phyloP scores from a whole-genome alignment of 2,888 invertebrate genomes.

The Danaus chrysippus region DNA sequence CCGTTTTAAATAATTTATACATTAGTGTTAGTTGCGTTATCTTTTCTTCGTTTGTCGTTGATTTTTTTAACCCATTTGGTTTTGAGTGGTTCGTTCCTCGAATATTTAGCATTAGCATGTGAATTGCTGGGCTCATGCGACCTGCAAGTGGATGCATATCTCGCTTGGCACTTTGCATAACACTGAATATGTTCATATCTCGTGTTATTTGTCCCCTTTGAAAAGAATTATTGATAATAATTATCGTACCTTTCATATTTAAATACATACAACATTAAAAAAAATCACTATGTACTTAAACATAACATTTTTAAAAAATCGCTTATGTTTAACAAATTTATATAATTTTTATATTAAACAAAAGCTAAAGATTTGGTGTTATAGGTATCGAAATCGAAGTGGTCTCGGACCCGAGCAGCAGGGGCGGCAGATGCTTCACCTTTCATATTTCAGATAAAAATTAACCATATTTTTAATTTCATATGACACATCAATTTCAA shows the following conservation, averaged over 20 bases:
- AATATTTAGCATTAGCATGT: slow-evolving; percentile 55
- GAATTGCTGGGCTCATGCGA: slow-evolving; percentile 44
- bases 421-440: slow-evolving; percentile 60
- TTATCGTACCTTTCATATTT: no score
- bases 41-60: slow-evolving; percentile 12
- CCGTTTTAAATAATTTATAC: no score
- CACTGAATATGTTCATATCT: slow-evolving; percentile 27
- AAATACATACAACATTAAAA: no score
- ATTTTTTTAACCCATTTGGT: slow-evolving; percentile 6
- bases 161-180: slow-evolving; percentile 37
- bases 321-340: slow-evolving; percentile 27
- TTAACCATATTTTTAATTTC: slow-evolving; percentile 16
- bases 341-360: slow-evolving; percentile 35
- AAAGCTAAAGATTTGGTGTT: not conserved
- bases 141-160: slow-evolving; percentile 53
- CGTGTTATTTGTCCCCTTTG: slow-evolving; percentile 1
- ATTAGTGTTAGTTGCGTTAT: no score
- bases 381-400: slow-evolving; percentile 10
- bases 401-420: slow-evolving; percentile 21
- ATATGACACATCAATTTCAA: slow-evolving; percentile 25
- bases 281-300: no score
- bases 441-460: slow-evolving; percentile 35
- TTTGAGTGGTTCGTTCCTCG: slow-evolving; percentile 34
- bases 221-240: not conserved
- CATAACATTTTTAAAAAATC: no score